These are phyloP conservation scores for Drosophila guanche DNA, from an alignment of 1,140 invertebrate species.

Conservation along the genomic window DNA sequence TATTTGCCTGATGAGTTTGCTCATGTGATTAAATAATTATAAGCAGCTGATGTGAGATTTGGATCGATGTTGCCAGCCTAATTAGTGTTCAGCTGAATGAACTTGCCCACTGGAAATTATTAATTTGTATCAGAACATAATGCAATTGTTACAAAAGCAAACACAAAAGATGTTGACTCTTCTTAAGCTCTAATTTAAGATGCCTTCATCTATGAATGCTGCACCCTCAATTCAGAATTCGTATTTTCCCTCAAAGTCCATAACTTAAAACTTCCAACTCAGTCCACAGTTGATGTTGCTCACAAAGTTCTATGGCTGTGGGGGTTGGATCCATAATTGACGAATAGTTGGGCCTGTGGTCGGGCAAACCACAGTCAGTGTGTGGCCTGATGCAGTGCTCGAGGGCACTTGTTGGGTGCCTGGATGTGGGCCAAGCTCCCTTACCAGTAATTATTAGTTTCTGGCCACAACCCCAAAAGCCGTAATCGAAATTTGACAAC, in stretches of 20 bases:
- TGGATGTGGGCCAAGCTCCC: slow-evolving; percentile 12
- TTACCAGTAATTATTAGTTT: slow-evolving; percentile 56
- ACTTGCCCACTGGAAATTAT: slow-evolving; percentile 8
- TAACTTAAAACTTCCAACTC: too few relatives aligned
- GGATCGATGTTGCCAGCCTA: slow-evolving; percentile 19
- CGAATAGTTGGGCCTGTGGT: slow-evolving; percentile 1
- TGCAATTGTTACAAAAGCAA: slow-evolving; percentile 1
- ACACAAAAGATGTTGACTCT: neutral
- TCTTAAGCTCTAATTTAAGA: too few relatives aligned
- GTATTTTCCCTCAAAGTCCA: too few relatives aligned
- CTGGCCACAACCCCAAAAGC: slow-evolving; percentile 49
- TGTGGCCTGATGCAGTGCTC: slow-evolving; percentile 1
- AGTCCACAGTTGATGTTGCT: slow-evolving; percentile 9
- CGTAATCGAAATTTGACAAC: slow-evolving; percentile 66
- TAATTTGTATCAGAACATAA: slow-evolving; percentile 2
- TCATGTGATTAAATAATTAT: slow-evolving; percentile 19
- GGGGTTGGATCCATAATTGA: slow-evolving; percentile 56
- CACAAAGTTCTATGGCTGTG: slow-evolving; percentile 11
- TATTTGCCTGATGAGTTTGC: neutral
- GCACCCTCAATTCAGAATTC: too few relatives aligned
- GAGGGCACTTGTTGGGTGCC: slow-evolving; percentile 33
- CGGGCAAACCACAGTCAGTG: neutral
- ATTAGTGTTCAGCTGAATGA: slow-evolving; percentile 25
- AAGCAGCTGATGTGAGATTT: slow-evolving; percentile 18
- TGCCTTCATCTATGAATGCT: too few relatives aligned